These are phyloP conservation scores for Porites cylindrica DNA, from an alignment of 92 coral and sea anemone genomes.

Conservation along the genomic window DNA sequence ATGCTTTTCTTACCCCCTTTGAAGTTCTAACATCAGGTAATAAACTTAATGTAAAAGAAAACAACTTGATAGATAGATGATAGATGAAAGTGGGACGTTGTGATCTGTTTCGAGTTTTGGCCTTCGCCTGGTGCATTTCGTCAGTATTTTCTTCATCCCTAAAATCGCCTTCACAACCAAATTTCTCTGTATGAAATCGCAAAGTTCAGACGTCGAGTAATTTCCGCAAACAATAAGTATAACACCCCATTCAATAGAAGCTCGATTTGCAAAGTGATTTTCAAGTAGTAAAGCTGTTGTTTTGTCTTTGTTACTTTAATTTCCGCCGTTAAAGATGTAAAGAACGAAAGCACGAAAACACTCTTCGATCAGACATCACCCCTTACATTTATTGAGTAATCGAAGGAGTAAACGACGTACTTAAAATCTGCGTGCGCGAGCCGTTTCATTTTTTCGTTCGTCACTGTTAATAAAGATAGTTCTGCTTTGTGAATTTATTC, in stretches of 20 bases:
- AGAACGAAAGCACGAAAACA: not conserved
- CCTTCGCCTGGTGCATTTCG: not conserved
- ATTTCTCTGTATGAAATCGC: not conserved
- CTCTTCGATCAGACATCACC: not conserved
- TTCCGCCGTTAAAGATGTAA: not conserved
- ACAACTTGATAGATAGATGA: not conserved
- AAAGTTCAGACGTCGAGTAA: not conserved
- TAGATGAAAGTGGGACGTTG: not conserved
- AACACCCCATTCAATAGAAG: not conserved
- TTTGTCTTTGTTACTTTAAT: not conserved
- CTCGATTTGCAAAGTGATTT: not conserved
- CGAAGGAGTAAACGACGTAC: too few species aligned
- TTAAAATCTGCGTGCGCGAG: too few species aligned
- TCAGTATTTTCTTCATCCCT: not conserved
- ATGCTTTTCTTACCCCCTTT: constrained; percentile 25
- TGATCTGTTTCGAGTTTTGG: not conserved
- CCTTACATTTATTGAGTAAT: too few species aligned
- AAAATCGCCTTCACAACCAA: not conserved
- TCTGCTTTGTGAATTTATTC: too few species aligned
- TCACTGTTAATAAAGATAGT: too few species aligned
- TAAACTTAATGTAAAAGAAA: not conserved
- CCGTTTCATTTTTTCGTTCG: too few species aligned
- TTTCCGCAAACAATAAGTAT: not conserved
- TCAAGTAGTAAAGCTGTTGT: not conserved
- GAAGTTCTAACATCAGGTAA: not conserved